These are phyloP conservation scores for Pycnonotus jocosus DNA, from an alignment of 2,113 vertebrate genomes.

Conservation along the genomic window DNA sequence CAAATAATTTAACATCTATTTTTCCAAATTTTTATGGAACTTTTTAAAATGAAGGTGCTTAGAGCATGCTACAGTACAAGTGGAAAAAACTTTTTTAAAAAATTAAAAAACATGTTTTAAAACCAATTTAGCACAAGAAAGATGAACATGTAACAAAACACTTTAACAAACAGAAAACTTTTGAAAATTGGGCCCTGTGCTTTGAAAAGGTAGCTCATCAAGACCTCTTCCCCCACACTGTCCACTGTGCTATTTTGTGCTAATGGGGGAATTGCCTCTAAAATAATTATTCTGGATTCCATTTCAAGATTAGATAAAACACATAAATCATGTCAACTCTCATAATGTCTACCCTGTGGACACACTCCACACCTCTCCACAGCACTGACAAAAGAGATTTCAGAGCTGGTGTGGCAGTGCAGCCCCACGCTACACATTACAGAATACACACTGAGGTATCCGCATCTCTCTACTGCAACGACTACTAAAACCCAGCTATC, in stretches of 20 bases:
- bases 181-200: conserved; percentile 64
- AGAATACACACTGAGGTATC: conserved; percentile 21
- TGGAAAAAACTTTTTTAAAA: conserved; percentile 47
- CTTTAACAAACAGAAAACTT: conserved; percentile 53
- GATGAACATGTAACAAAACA: conserved; percentile 45
- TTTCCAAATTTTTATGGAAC: conserved; percentile 59
- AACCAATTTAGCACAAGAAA: conserved; percentile 41
- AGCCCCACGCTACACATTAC: not conserved
- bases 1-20: conserved; percentile 54
- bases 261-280: not conserved
- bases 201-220: conserved; percentile 47
- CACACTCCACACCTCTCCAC: not conserved
- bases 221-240: conserved; percentile 33
- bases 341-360: not conserved
- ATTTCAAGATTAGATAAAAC: conserved; percentile 11
- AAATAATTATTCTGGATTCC: not conserved
- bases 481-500: not conserved
- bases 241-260: conserved; percentile 58
- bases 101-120: not conserved
- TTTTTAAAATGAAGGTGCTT: conserved; percentile 61
- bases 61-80: conserved; percentile 66
- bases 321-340: not conserved
- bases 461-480: not conserved
- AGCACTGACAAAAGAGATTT: not conserved
- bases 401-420: not conserved